Evolutionary conservation across 2,797 vertebrate genomes (phyloP), one percentile per base, ranked within the genome.

Genomic region (Telmatherina bonti): DNA sequence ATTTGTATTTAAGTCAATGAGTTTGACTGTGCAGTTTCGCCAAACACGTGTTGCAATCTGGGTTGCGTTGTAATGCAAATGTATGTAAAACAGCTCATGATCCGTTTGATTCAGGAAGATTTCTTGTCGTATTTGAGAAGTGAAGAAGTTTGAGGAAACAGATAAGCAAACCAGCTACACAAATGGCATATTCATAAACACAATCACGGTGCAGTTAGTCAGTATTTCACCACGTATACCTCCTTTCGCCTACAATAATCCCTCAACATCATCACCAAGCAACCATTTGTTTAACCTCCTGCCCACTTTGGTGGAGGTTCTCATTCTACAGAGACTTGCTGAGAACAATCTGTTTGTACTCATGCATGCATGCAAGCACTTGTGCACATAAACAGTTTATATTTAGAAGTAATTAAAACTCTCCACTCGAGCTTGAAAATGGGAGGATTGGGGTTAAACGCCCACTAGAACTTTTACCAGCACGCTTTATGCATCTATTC

Each of bases 381-480:
- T 43, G 13, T 58, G 54, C 18, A 33, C 33, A 64, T 1, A 29
- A 16, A 20, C 52, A 22, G 24, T 38, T 18, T 41, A 63, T 43
- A 78, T 79, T 82, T 78, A 76, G 54, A 67, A 72, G 61, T 64
- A 82, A 84, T 74, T 80, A 85, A 80, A 80, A 76, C 55, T 59
- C 67, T 84, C 57, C 61, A 56, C 55, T 66, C 29, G 12, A 67
- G 74, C 71, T 70, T 70, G 57, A 76, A 72, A 68, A 73, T 9
- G 15, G 47, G 57, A 55, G 22, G 73, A 58, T 33, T 4, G 1
- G 26, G 59, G 68, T 84, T 72, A 70, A 65, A 73, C 53, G 0
- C 62, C 58, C 47, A 70, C 63, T 3, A 35, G 27, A 43, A 47
- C 45, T 53, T 59, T 55, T 26, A 22, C 41, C 0, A 7, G 12